phyloP scores from a whole-genome alignment of 2,888 invertebrate genomes.

The Oscheius sp. region DNA sequence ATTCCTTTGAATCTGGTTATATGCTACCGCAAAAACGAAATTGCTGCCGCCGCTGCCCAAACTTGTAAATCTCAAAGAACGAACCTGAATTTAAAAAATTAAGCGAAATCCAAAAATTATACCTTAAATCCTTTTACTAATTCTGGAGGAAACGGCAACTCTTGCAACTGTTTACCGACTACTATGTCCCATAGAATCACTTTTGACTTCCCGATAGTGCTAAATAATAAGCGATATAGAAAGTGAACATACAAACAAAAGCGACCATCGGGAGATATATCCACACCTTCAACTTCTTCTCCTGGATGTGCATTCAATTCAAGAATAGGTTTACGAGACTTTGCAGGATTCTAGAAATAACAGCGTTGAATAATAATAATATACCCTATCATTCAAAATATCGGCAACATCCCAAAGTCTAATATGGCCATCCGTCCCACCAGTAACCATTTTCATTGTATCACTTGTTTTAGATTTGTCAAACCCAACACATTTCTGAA shows the following conservation, averaged over 20 bases:
- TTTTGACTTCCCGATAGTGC: constrained; percentile 47
- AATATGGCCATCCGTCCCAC: constrained; percentile 63
- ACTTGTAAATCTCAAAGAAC: constrained; percentile 54
- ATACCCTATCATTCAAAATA: constrained; percentile 37
- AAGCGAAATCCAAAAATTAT: too few species aligned
- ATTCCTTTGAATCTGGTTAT: constrained; percentile 55
- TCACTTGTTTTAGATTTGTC: constrained; percentile 47
- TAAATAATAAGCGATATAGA: constrained; percentile 24
- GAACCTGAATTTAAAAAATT: constrained; percentile 50
- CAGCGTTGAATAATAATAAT: background rate
- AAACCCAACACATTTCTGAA: constrained; percentile 62
- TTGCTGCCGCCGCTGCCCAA: constrained; percentile 47
- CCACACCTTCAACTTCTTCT: constrained; percentile 52
- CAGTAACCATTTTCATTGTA: constrained; percentile 57
- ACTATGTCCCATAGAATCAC: constrained; percentile 51
- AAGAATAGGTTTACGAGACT: constrained; percentile 35
- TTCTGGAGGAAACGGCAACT: constrained; percentile 45
- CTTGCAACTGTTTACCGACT: constrained; percentile 45
- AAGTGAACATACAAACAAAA: constrained; percentile 38
- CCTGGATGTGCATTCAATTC: constrained; percentile 46
- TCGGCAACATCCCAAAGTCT: constrained; percentile 58
- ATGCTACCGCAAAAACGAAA: constrained; percentile 52
- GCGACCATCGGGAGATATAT: constrained; percentile 47
- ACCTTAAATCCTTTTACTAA: constrained; percentile 49
- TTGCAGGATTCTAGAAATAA: constrained; percentile 35